Conservation (phyloP, 2,888 invertebrate species). For the Oligia fasciuncula region DNA sequence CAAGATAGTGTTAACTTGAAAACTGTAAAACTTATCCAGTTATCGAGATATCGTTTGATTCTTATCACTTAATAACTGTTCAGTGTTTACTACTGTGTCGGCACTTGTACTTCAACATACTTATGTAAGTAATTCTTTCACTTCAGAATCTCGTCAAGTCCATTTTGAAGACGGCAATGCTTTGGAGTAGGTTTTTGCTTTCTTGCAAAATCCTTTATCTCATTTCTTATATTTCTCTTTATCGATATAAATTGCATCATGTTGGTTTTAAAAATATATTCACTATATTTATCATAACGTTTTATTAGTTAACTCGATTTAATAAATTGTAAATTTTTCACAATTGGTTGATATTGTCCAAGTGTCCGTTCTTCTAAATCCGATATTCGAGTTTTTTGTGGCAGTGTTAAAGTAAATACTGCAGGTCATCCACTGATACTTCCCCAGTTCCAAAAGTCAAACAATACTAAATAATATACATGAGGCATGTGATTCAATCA, state of each 20-base stretch:
- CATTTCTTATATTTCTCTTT: slow-evolving; percentile 4
- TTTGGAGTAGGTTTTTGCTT: slow-evolving; percentile 26
- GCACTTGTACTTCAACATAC: slow-evolving; percentile 21
- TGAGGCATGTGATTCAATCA: slow-evolving; percentile 28
- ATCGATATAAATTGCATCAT: background rate
- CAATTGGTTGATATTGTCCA: background rate
- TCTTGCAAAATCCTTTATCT: slow-evolving; percentile 35
- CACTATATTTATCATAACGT: background rate
- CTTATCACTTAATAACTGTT: slow-evolving; percentile 62
- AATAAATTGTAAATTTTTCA: background rate
- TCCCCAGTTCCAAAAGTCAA: background rate
- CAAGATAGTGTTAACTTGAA: slow-evolving; percentile 53
- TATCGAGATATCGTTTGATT: slow-evolving; percentile 58
- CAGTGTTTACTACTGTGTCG: slow-evolving; percentile 51
- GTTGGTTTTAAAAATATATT: background rate
- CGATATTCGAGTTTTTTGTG: too few relatives aligned
- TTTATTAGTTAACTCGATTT: background rate
- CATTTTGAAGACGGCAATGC: slow-evolving; percentile 7
- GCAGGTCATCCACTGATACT: background rate
- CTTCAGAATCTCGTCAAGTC: slow-evolving; percentile 36
- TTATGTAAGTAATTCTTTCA: slow-evolving; percentile 40
- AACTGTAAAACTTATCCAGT: slow-evolving; percentile 54
- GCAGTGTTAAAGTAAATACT: background rate
- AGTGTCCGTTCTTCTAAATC: background rate
- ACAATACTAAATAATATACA: slow-evolving; percentile 3